These are phyloP conservation scores for Ianthella basta DNA, from an alignment of 37 sponge, comb jelly and placozoan genomes.

Conservation along the genomic window DNA sequence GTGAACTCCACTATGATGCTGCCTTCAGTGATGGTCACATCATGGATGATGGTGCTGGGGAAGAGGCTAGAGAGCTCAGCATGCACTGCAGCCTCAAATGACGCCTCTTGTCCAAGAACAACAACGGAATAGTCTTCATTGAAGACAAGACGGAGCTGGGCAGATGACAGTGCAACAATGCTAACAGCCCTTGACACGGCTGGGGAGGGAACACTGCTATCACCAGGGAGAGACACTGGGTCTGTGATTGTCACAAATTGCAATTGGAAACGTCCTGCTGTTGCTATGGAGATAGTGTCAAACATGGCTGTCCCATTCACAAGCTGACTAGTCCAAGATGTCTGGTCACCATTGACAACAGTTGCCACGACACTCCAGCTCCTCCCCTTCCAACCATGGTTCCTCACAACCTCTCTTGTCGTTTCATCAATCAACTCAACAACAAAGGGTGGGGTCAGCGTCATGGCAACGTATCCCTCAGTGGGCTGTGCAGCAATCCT, in stretches of 20 bases:
- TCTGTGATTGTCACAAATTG: slow-evolving; percentile 38
- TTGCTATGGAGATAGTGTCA: slow-evolving; percentile 21
- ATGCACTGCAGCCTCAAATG: no score
- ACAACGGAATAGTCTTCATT: no score
- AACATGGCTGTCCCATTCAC: slow-evolving; percentile 49
- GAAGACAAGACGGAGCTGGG: no score
- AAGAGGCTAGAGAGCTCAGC: no score
- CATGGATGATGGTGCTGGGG: no score
- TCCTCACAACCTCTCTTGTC: slow-evolving; percentile 27
- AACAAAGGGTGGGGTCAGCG: slow-evolving; percentile 45
- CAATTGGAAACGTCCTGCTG: slow-evolving; percentile 32
- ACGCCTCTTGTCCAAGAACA: no score
- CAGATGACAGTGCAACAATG: no score
- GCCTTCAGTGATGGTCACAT: no score
- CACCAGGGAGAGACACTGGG: slow-evolving; percentile 26
- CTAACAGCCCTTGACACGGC: slow-evolving; percentile 14
- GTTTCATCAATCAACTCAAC: slow-evolving; percentile 51
- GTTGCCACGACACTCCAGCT: slow-evolving; percentile 42
- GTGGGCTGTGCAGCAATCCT: slow-evolving; percentile 40
- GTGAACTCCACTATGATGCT: no score
- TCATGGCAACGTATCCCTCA: slow-evolving; percentile 46
- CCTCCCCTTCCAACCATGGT: slow-evolving; percentile 69
- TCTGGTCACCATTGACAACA: not conserved
- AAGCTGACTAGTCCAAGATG: slow-evolving; percentile 31
- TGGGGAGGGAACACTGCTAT: not conserved